These are phyloP conservation scores for Xanthia togata DNA, from an alignment of 2,888 invertebrate species.

Conservation along the genomic window DNA sequence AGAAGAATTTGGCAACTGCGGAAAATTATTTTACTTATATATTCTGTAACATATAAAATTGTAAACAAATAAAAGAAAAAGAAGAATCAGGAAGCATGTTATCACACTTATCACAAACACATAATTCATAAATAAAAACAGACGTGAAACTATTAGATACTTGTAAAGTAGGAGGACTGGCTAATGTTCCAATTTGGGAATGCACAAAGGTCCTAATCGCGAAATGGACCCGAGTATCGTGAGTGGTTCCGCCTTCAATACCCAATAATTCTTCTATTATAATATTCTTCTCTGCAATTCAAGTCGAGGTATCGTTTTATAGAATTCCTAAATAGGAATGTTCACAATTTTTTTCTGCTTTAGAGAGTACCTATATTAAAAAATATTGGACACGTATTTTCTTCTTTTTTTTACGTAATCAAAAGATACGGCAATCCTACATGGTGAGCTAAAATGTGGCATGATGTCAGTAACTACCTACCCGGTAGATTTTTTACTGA, in stretches of 20 bases:
- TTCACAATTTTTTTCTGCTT: too few relatives aligned
- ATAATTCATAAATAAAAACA: background rate
- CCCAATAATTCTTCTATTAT: too few relatives aligned
- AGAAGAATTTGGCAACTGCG: constrained; percentile 9
- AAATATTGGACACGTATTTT: too few relatives aligned
- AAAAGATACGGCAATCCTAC: too few relatives aligned
- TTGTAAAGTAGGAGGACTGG: background rate
- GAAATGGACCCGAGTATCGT: constrained; percentile 11
- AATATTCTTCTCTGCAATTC: background rate
- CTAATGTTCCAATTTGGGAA: constrained; percentile 15
- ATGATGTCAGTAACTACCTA: too few relatives aligned
- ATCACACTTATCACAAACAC: constrained; percentile 1
- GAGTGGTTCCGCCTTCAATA: constrained; percentile 25
- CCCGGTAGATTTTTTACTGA: too few relatives aligned
- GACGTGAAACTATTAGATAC: background rate
- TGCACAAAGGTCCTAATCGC: constrained; percentile 2
- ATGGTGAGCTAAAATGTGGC: too few relatives aligned
- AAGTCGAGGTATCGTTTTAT: constrained; percentile 16
- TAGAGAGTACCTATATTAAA: too few relatives aligned
- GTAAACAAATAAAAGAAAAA: constrained; percentile 17
- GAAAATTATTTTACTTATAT: constrained; percentile 13
- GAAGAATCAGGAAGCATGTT: background rate
- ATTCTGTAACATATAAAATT: background rate
- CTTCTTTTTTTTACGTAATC: too few relatives aligned
- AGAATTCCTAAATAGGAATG: constrained; percentile 18